phyloP scores from a whole-genome alignment of 2,797 vertebrate genomes.

The Balearica regulorum region DNA sequence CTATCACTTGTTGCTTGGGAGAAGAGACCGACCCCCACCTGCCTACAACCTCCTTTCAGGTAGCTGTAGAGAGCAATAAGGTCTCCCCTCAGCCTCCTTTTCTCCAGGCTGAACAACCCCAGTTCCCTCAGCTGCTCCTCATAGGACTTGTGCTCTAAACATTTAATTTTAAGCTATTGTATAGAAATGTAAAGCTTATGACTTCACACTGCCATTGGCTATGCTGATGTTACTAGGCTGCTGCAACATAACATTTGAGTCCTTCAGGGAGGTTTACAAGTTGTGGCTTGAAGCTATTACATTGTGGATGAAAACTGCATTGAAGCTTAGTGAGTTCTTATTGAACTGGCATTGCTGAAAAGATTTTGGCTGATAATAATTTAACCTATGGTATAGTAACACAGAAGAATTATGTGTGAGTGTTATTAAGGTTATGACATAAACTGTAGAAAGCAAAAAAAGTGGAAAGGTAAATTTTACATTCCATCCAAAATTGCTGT shows the following conservation, averaged over 20 bases:
- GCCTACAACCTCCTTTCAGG: background rate
- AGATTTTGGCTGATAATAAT: background rate
- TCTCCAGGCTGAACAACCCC: background rate
- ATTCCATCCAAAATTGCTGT: background rate
- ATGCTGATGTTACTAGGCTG: background rate
- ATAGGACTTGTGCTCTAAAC: background rate
- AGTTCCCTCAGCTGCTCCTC: background rate
- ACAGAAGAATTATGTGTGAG: background rate
- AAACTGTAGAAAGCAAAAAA: background rate
- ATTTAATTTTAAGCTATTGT: background rate
- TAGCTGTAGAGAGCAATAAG: background rate
- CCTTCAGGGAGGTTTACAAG: background rate
- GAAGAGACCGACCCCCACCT: background rate
- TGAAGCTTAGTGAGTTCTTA: background rate
- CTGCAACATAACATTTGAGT: background rate
- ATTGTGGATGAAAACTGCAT: background rate
- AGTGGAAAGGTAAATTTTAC: background rate
- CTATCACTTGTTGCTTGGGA: too few relatives aligned
- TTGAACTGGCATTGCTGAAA: background rate
- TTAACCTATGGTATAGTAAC: background rate
- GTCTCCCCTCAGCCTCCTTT: background rate
- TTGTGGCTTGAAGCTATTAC: background rate
- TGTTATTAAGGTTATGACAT: background rate
- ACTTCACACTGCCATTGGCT: background rate
- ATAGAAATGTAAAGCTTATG: background rate